Base-by-base conservation (phyloP, 2,888 invertebrate genomes). In the Germaria angustata region DNA sequence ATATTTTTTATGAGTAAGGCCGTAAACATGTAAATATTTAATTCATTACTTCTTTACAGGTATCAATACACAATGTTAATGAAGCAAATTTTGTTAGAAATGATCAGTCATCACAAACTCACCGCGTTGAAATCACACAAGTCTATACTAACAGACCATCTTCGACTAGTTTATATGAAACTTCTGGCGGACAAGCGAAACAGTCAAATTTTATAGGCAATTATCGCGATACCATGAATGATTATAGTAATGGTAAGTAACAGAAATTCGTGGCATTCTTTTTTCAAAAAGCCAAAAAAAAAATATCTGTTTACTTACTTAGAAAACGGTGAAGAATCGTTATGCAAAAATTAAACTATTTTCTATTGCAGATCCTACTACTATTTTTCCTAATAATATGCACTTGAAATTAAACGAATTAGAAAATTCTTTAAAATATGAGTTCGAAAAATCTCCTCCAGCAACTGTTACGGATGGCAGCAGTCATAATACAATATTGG, bases 351-450 rank as follows among this genome's bases (percentile, higher is more conserved):
- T 28, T 28, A 3, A 28, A n/a, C n/a, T n/a, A n/a, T n/a, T n/a
- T n/a, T 57, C 9, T 63, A 51, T 36, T 73, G 17, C 65, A 83
- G 69, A 61, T 41, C 51, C 75, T 87, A 96, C 77, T 87, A 96
- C 94, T 91, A 94, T 96, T 82, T 97, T 96, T 92, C 94, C 94
- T 86, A 96, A 96, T 55, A 95, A 95, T 89, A 95, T 96, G 65
- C 69, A 79, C 90, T 92, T 95, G 83, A 95, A 96, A 90, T 93
- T 95, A 84, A 95, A 95, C 17, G 94, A 95, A 46, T 93, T 96
- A 88, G 96, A 96, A 88, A 95, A 95, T 73, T 94, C 94, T 41
- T 96, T 96, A 91, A 96, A 96, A 86, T 95, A 95, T 88, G 96
- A 96, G 90, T 96, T 96, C 84, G 95, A 96, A 84, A 95, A 96